Evolutionary conservation across 1,140 invertebrate genomes (phyloP).

Genomic region (Doryteuthis pealeii): DNA sequence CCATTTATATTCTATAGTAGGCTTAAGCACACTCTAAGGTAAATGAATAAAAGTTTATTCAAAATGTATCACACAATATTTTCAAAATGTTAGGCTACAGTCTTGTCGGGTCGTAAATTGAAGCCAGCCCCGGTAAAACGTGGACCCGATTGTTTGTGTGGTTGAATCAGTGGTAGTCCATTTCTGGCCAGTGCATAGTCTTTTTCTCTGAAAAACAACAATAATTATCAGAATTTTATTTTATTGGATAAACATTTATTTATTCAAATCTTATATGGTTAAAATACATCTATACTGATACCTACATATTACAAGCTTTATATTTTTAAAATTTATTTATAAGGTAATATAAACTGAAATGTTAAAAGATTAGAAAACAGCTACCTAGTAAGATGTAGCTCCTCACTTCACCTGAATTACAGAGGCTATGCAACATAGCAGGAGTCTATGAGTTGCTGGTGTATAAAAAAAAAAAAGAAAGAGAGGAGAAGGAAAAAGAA

Average conservation of each 20-base stretch:
- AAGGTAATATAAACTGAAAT: neutral
- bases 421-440: no score
- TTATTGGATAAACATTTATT: neutral
- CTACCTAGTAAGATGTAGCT: no score
- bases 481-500: neutral
- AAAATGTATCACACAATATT: no score
- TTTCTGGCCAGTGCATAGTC: constrained; percentile 50
- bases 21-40: no score
- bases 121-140: constrained; percentile 60
- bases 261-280: neutral
- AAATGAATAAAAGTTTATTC: no score
- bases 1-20: no score
- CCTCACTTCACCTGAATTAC: no score
- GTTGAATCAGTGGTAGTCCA: constrained; percentile 52
- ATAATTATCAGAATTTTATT: neutral
- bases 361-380: neutral
- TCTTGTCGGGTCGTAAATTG: constrained; percentile 51
- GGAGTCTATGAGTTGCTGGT: no score
- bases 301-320: neutral
- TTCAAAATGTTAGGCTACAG: neutral
- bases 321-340: neutral
- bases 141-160: constrained; percentile 53
- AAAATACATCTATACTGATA: neutral
- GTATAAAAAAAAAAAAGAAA: no score
- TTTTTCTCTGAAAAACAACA: constrained; percentile 44